Percentiles rank a stretch among this genome's conserved stretches.
Conservation (phyloP, 2,797 vertebrate species). For the Coreius guichenoti region DNA sequence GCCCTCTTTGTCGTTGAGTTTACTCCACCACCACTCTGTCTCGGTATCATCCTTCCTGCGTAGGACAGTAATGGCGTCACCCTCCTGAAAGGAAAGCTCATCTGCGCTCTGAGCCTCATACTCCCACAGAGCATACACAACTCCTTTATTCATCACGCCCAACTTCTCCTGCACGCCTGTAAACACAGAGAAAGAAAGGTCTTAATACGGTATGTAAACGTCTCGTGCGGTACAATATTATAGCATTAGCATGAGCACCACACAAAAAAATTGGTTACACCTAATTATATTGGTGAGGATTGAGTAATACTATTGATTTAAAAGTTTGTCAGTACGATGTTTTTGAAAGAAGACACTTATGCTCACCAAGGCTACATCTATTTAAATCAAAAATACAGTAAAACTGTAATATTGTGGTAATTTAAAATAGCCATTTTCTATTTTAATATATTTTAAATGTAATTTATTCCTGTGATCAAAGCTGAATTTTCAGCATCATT, state of each 20-base stretch:
- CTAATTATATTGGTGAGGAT: background rate
- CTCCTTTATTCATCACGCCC: slow-evolving; percentile 97
- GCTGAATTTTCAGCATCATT: background rate
- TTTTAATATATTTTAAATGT: background rate
- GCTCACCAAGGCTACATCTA: background rate
- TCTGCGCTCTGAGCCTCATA: slow-evolving; percentile 91
- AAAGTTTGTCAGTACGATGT: background rate
- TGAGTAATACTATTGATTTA: background rate
- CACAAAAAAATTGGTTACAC: background rate
- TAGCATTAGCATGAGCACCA: background rate
- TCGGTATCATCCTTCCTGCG: slow-evolving; percentile 91
- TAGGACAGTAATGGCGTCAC: slow-evolving; percentile 90
- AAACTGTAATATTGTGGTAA: background rate
- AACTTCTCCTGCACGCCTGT: slow-evolving; percentile 97
- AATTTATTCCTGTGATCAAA: background rate
- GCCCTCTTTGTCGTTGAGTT: slow-evolving; percentile 92
- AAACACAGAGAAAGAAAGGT: background rate
- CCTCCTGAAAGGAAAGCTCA: slow-evolving; percentile 91
- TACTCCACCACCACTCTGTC: slow-evolving; percentile 99
- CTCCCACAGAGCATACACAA: slow-evolving; percentile 92
- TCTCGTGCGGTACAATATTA: background rate
- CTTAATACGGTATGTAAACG: background rate
- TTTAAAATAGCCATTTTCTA: background rate
- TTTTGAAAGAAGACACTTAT: background rate
- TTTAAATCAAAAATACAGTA: background rate